phyloP scores from a whole-genome alignment of 2,113 vertebrate species.

The Euleptes europaea region DNA sequence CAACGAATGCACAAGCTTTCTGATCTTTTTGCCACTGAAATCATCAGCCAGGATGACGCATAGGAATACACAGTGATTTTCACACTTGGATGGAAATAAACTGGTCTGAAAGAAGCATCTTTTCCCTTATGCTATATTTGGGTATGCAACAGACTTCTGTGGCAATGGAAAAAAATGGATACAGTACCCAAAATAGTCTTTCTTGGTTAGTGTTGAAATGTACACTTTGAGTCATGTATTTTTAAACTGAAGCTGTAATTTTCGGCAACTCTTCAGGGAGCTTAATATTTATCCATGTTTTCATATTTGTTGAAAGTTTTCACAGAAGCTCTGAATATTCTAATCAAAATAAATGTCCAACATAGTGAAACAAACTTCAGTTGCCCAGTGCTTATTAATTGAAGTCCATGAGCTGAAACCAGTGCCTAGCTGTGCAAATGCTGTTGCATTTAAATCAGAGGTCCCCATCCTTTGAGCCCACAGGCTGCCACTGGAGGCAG shows the following conservation, averaged over 20 bases:
- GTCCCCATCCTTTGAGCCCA: background rate
- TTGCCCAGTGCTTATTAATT: background rate
- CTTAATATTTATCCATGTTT: constrained; percentile 30
- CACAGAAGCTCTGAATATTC: constrained; percentile 6
- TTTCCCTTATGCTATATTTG: constrained; percentile 44
- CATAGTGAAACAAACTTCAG: background rate
- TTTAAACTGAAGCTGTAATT: constrained; percentile 46
- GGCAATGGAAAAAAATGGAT: constrained; percentile 39
- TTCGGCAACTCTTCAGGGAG: constrained; percentile 28
- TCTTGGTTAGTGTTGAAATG: constrained; percentile 23
- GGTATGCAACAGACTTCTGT: constrained; percentile 39
- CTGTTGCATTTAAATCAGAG: accelerated
- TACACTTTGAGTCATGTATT: constrained; percentile 16
- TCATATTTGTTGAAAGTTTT: constrained; percentile 13
- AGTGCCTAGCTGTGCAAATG: background rate
- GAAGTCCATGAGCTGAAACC: background rate
- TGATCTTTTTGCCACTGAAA: background rate
- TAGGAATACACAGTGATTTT: background rate
- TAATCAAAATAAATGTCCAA: constrained; percentile 21
- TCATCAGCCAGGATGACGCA: constrained; percentile 7
- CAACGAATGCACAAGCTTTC: constrained; percentile 14
- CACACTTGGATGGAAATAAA: constrained; percentile 40
- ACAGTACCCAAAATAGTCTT: constrained; percentile 6
- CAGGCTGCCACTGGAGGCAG: too few relatives aligned
- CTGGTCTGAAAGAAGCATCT: constrained; percentile 33